Conservation (phyloP, 2,888 invertebrate species). For the Trachelus troglodyta region DNA sequence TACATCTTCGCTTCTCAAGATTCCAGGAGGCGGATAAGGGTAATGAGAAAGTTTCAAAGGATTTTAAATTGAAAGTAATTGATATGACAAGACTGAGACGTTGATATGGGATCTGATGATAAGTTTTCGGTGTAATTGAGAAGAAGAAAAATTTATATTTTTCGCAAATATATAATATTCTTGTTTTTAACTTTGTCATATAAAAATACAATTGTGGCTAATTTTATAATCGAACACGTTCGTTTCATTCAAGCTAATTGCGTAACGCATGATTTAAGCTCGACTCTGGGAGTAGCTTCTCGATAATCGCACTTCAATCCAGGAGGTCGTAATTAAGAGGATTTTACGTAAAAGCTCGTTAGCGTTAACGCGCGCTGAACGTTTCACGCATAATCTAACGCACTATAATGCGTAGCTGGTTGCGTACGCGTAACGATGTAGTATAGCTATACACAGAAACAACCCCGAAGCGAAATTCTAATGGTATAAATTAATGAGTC, state of each 20-base stretch:
- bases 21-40: not conserved
- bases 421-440: not conserved
- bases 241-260: not conserved
- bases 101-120: not conserved
- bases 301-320: not conserved
- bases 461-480: constrained; percentile 26
- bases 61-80: not conserved
- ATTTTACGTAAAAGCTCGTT: not conserved
- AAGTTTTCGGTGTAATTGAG: not conserved
- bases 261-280: not conserved
- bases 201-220: not conserved
- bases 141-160: too few species aligned
- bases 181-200: too few species aligned
- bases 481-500: constrained; percentile 34
- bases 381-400: not conserved
- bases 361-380: not conserved
- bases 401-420: not conserved
- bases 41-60: not conserved
- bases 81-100: not conserved
- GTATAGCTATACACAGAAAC: constrained; percentile 20
- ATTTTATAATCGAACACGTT: not conserved
- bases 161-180: too few species aligned
- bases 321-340: not conserved
- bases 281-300: not conserved
- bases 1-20: not conserved